Percentiles rank a stretch among this genome's conserved stretches.
phyloP scores from a whole-genome alignment of 2,113 vertebrate species.

The rat (Rattus norvegicus) region GRCr8 NC_086020.1:119186001-119186500 shows the following conservation, averaged over 20 bases:
- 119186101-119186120: background rate
- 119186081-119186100: background rate
- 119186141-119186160: background rate
- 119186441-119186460: background rate
- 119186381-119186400: background rate
- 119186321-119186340: background rate
- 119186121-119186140: background rate
- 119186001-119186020: background rate
- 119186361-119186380: background rate
- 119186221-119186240: background rate
- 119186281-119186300: background rate
- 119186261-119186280: background rate
- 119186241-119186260: background rate
- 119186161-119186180: background rate
- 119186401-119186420: background rate
- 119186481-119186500: background rate
- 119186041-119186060: background rate
- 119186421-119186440: background rate
- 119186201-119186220: background rate
- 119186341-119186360: background rate
- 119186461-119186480: background rate
- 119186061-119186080: background rate
- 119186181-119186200: background rate
- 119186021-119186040: background rate
- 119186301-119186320: background rate